Conservation (phyloP, 2,113 vertebrate species). For the Hucho hucho region DNA sequence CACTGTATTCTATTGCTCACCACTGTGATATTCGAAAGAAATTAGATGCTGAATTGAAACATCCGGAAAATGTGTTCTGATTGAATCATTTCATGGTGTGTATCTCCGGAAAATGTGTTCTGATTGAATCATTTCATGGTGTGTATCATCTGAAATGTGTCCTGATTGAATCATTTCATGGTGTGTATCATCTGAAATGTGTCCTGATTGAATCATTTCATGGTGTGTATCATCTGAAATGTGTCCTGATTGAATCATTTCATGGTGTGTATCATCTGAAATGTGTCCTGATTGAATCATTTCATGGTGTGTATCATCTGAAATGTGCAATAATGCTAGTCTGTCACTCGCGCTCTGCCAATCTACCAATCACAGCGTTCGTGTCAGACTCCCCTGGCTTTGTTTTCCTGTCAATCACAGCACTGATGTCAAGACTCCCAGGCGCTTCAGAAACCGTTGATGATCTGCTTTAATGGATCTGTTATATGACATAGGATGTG, state of each 20-base stretch:
- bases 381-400: no score
- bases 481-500: no score
- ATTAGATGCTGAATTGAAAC: conserved; percentile 65
- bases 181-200: conserved; percentile 29
- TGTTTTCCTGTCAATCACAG: conserved; percentile 9
- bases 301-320: conserved; percentile 28
- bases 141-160: conserved; percentile 30
- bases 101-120: conserved; percentile 23
- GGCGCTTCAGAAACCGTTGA: not conserved
- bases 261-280: conserved; percentile 34
- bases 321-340: conserved; percentile 24
- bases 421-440: conserved; percentile 6
- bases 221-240: conserved; percentile 34
- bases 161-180: conserved; percentile 49
- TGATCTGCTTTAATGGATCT: not conserved
- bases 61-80: conserved; percentile 34
- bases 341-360: conserved; percentile 15
- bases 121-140: conserved; percentile 50
- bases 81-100: conserved; percentile 48
- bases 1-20: no score
- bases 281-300: conserved; percentile 44
- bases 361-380: not conserved
- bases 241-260: conserved; percentile 46
- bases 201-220: conserved; percentile 47
- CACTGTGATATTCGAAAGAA: conserved; percentile 58